Evolutionary conservation across 2,797 vertebrate genomes (phyloP).

Genomic region (Percopsis omiscomaycus): DNA sequence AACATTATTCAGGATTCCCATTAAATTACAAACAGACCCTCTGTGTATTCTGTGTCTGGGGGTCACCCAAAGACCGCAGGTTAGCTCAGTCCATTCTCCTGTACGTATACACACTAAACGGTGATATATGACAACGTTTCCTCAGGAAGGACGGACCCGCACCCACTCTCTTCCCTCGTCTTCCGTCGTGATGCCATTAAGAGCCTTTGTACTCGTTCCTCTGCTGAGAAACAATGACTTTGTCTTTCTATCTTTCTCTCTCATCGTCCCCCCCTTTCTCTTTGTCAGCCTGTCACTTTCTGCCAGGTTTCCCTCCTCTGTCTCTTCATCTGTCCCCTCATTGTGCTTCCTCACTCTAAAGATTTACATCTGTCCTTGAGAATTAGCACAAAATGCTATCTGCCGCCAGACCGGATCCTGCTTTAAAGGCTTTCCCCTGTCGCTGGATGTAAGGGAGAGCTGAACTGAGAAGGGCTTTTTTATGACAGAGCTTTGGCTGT

Average conservation of each 20-base stretch:
- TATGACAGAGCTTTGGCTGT: slow-evolving; percentile 5
- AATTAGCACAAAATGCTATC: slow-evolving; percentile 25
- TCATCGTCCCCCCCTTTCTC: not conserved
- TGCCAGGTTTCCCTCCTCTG: not conserved
- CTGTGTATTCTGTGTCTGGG: slow-evolving; percentile 18
- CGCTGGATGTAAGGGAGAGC: slow-evolving; percentile 38
- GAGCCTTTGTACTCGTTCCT: slow-evolving; percentile 17
- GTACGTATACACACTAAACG: not conserved
- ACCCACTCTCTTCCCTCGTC: slow-evolving; percentile 4
- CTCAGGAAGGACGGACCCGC: slow-evolving; percentile 19
- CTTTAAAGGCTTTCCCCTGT: slow-evolving; percentile 35
- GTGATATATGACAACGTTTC: slow-evolving; percentile 34
- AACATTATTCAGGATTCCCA: not conserved
- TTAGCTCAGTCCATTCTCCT: slow-evolving; percentile 22
- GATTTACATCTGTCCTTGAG: slow-evolving; percentile 25
- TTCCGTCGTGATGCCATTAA: slow-evolving; percentile 13
- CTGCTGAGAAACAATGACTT: slow-evolving; percentile 8
- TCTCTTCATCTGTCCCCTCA: not conserved
- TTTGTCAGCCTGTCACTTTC: not conserved
- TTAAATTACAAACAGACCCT: slow-evolving; percentile 19
- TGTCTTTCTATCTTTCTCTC: not conserved
- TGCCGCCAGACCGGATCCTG: slow-evolving; percentile 37
- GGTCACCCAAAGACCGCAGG: slow-evolving; percentile 24
- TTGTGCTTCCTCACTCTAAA: not conserved
- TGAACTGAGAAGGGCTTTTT: slow-evolving; percentile 5